Evolutionary conservation across 1,140 invertebrate species (phyloP).

Genomic region (Orchesella cincta): DNA sequence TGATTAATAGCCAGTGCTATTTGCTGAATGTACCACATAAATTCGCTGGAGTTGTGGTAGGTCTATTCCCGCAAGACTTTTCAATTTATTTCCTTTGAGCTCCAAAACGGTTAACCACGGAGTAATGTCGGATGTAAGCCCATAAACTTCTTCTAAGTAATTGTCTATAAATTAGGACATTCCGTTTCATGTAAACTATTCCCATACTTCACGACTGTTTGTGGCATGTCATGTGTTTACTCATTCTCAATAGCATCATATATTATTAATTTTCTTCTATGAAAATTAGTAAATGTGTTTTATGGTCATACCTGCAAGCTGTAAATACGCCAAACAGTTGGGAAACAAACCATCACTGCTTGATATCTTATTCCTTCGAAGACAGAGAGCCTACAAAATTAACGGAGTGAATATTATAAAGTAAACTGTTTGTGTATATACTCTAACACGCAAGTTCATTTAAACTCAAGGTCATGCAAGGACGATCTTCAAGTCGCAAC

Average conservation of each 20-base stretch:
- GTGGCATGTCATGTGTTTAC: background rate
- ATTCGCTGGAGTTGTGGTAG: conserved; percentile 29
- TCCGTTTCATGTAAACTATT: background rate
- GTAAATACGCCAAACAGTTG: conserved; percentile 29
- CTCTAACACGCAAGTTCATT: no score
- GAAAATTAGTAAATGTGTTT: no score
- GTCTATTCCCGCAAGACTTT: conserved; percentile 8
- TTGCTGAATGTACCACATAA: conserved; percentile 21
- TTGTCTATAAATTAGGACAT: conserved; percentile 22
- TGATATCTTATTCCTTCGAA: conserved; percentile 21
- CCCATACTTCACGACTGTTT: no score
- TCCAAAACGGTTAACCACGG: conserved; percentile 32
- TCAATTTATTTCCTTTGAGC: conserved; percentile 33
- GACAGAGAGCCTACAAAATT: conserved; percentile 25
- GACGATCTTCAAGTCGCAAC: no score
- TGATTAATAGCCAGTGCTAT: conserved; percentile 4
- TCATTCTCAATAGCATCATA: background rate
- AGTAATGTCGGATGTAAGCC: background rate
- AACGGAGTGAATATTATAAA: background rate
- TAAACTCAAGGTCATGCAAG: no score
- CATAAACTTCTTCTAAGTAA: background rate
- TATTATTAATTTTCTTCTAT: background rate
- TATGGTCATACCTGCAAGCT: conserved; percentile 29
- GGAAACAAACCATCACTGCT: conserved; percentile 28
- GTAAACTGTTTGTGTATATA: no score